A percentile compares a stretch with the other conserved stretches of the same genome.
phyloP scores from a whole-genome alignment of 2,888 invertebrate genomes.

The Siphlonurus alternatus region DNA sequence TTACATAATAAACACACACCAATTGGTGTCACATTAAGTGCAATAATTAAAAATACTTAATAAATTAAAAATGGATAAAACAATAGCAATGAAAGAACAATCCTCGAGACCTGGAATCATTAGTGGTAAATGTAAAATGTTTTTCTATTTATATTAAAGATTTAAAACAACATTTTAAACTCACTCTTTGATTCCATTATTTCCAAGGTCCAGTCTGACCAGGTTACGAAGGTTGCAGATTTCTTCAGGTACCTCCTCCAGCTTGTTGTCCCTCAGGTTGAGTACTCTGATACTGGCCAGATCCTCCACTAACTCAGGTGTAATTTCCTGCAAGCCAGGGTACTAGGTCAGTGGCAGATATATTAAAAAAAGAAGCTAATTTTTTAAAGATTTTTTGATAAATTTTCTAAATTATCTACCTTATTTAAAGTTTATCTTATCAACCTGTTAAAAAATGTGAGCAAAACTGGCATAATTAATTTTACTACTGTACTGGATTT shows the following conservation, averaged over 20 bases:
- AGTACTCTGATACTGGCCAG: slow-evolving; percentile 54
- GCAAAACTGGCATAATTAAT: too few species aligned
- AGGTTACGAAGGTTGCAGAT: slow-evolving; percentile 55
- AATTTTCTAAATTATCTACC: slow-evolving; percentile 12
- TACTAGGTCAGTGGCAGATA: slow-evolving; percentile 2
- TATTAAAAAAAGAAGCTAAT: background rate
- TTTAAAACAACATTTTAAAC: background rate
- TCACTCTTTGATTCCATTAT: slow-evolving; percentile 41
- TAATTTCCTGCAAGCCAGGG: slow-evolving; percentile 39
- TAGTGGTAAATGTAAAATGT: too few species aligned
- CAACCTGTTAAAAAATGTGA: too few species aligned
- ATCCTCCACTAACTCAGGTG: slow-evolving; percentile 50
- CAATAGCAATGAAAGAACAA: too few species aligned
- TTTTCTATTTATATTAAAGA: too few species aligned
- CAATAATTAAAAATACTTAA: too few species aligned
- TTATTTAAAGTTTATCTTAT: too few species aligned
- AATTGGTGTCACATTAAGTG: too few species aligned
- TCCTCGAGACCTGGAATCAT: too few species aligned
- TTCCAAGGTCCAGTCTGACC: slow-evolving; percentile 67
- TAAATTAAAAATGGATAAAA: too few species aligned
- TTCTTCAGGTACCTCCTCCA: slow-evolving; percentile 59
- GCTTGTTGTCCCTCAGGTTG: slow-evolving; percentile 67
- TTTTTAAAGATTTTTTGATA: background rate
- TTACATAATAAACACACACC: too few species aligned
- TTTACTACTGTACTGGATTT: too few species aligned